Conservation (phyloP, 2,888 invertebrate genomes). For the Thymelicus sylvestris region DNA sequence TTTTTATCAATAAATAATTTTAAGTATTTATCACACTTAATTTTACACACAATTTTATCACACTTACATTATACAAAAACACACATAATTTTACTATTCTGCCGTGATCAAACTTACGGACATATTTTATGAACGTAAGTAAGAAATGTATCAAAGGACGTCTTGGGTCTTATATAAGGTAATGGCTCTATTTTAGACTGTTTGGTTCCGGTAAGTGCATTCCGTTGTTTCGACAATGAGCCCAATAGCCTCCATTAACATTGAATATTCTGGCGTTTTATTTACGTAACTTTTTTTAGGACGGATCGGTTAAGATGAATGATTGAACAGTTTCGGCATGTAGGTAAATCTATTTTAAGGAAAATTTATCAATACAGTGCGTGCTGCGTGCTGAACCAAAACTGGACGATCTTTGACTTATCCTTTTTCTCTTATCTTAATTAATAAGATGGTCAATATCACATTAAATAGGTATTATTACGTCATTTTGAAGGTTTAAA, state of each 20-base stretch:
- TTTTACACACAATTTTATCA: too few relatives aligned
- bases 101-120: too few relatives aligned
- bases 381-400: too few relatives aligned
- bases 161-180: conserved; percentile 7
- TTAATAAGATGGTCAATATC: too few relatives aligned
- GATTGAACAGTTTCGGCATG: conserved; percentile 31
- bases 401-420: too few relatives aligned
- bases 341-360: conserved; percentile 19
- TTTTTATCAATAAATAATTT: too few relatives aligned
- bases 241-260: conserved; percentile 56
- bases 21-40: too few relatives aligned
- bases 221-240: conserved; percentile 55
- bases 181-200: conserved; percentile 22
- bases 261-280: conserved; percentile 60
- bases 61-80: too few relatives aligned
- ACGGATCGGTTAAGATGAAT: conserved; percentile 39
- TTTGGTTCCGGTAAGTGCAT: conserved; percentile 53
- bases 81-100: too few relatives aligned
- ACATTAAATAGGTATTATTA: too few relatives aligned
- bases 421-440: too few relatives aligned
- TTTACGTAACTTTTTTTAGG: conserved; percentile 40
- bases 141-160: conserved; percentile 14
- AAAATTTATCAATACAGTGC: conserved; percentile 18
- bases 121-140: not conserved
- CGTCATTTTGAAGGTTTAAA: too few relatives aligned